Evolutionary conservation across 2,797 vertebrate genomes (phyloP).

Genomic region (Muscicapa striata): DNA sequence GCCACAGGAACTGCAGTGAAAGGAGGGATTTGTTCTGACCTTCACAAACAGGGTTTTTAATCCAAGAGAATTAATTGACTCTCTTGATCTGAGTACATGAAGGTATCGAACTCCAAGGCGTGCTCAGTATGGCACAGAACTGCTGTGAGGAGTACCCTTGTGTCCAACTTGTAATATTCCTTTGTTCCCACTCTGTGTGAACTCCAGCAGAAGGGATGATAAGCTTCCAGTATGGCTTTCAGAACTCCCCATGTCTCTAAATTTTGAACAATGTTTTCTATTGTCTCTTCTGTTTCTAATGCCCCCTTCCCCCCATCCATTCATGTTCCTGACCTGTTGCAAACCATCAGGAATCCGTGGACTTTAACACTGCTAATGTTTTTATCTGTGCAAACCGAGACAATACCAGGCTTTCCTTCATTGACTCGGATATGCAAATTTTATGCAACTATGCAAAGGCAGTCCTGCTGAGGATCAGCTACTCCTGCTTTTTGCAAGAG

Average conservation of each 20-base stretch:
- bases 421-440: neutral
- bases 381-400: neutral
- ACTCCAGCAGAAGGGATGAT: neutral
- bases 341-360: neutral
- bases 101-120: fast-evolving
- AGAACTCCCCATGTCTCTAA: neutral
- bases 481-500: neutral
- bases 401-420: neutral
- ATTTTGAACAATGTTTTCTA: neutral
- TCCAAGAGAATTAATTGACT: neutral
- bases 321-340: neutral
- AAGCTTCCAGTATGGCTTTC: neutral
- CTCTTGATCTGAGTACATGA: neutral
- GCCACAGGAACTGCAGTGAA: neutral
- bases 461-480: neutral
- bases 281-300: neutral
- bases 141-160: neutral
- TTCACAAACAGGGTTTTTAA: neutral
- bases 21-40: neutral
- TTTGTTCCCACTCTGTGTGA: neutral
- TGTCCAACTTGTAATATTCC: neutral
- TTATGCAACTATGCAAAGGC: neutral
- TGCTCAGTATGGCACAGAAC: neutral
- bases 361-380: neutral
- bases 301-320: fast-evolving